Evolutionary conservation across 2,113 vertebrate species (phyloP).

Genomic region (Scytalopus superciliaris): DNA sequence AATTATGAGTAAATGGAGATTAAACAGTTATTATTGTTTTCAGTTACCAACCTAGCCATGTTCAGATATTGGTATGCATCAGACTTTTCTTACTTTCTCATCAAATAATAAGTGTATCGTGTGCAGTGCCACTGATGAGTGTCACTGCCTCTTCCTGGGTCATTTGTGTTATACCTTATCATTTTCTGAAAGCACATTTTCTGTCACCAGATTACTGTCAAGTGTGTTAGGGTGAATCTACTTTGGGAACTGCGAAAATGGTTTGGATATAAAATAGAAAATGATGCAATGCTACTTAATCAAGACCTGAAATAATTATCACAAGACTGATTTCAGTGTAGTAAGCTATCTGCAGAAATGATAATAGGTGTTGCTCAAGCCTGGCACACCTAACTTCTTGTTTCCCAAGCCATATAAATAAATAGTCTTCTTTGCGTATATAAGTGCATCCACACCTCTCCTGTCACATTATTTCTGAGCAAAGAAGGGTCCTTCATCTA

Average conservation of each 20-base stretch:
- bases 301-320: conserved; percentile 12
- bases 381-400: conserved; percentile 48
- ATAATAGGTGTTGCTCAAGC: conserved; percentile 49
- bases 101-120: neutral
- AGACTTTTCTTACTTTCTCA: neutral
- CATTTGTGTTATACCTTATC: neutral
- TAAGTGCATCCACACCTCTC: neutral
- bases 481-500: conserved; percentile 4
- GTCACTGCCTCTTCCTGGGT: neutral
- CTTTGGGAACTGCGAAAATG: neutral
- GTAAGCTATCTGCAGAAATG: conserved; percentile 7
- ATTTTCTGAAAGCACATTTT: neutral
- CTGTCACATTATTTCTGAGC: neutral
- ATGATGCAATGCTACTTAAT: neutral
- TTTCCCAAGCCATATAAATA: conserved; percentile 42
- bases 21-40: neutral
- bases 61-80: neutral
- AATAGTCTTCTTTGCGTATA: neutral
- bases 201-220: neutral
- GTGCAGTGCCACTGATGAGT: neutral
- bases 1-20: neutral
- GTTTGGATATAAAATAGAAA: neutral
- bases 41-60: neutral
- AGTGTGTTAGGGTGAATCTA: neutral
- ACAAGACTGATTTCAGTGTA: conserved; percentile 30